Conservation (phyloP, 1,140 invertebrate species). For the Pseudomyrmex sp. region DNA sequence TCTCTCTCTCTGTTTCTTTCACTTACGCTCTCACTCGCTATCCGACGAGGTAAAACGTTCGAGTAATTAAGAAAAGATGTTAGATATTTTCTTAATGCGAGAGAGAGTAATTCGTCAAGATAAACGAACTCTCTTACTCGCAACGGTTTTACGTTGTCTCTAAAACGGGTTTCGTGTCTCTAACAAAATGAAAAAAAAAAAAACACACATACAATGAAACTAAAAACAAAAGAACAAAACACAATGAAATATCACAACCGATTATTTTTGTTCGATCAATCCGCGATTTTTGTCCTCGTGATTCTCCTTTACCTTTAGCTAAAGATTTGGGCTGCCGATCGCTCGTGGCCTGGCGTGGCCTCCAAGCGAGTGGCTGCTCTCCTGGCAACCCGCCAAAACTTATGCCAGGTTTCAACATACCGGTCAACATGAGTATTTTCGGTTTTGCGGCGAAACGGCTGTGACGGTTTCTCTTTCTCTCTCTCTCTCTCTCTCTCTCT, state of each 20-base stretch:
- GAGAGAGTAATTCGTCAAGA: conserved; percentile 14
- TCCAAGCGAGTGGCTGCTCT: conserved; percentile 69
- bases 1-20: no score
- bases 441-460: conserved; percentile 79
- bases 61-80: not conserved
- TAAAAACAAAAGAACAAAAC: not conserved
- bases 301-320: conserved; percentile 13
- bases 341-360: conserved; percentile 74
- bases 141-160: no score
- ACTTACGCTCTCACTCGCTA: no score
- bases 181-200: not conserved
- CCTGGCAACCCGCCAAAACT: conserved; percentile 78
- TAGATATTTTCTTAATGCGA: not conserved
- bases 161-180: no score
- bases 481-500: conserved; percentile 36
- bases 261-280: not conserved
- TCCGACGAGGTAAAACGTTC: not conserved
- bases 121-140: not conserved
- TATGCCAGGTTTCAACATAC: conserved; percentile 82
- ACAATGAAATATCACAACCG: not conserved
- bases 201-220: not conserved
- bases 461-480: conserved; percentile 34
- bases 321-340: conserved; percentile 61
- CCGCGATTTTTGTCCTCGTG: not conserved
- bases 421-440: conserved; percentile 84